phyloP scores from a whole-genome alignment of 2,797 vertebrate species.

The Neostethus bicornis region DNA sequence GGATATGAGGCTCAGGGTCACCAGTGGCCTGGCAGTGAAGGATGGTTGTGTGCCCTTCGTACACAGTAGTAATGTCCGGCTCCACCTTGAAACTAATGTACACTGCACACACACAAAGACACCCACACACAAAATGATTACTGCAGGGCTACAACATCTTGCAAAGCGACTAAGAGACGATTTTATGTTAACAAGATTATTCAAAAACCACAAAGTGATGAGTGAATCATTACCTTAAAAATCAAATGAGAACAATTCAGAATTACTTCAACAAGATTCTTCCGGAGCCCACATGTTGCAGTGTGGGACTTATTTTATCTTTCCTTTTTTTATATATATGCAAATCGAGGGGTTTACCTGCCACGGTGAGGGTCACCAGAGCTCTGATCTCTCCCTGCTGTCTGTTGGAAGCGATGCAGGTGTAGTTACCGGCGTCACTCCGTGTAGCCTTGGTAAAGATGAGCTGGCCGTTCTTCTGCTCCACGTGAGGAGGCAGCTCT shows the following conservation, averaged over 20 bases:
- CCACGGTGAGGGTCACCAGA: conserved; percentile 88
- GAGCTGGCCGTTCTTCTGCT: conserved; percentile 85
- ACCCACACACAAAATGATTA: conserved; percentile 19
- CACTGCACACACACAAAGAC: conserved; percentile 71
- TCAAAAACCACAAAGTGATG: conserved; percentile 36
- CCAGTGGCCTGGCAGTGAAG: conserved; percentile 95
- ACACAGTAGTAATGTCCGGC: conserved; percentile 92
- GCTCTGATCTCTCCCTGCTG: conserved; percentile 94
- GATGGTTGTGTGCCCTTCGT: conserved; percentile 93
- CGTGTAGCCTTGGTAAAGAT: conserved; percentile 90
- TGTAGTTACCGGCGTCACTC: conserved; percentile 91
- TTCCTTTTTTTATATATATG: not conserved
- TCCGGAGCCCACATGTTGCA: conserved; percentile 23
- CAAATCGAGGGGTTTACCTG: conserved; percentile 78
- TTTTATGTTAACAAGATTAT: conserved; percentile 34
- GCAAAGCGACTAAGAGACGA: conserved; percentile 14
- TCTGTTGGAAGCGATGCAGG: conserved; percentile 91
- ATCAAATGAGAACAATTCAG: conserved; percentile 32
- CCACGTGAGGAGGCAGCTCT: conserved; percentile 83
- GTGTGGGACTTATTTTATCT: conserved; percentile 20
- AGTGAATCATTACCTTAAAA: conserved; percentile 37
- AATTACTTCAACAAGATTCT: conserved; percentile 31
- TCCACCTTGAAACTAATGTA: conserved; percentile 91
- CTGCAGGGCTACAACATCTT: conserved; percentile 10
- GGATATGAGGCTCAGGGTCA: conserved; percentile 89